Evolutionary conservation across 2,113 vertebrate genomes (phyloP).

Genomic region (Carassius gibelio): DNA sequence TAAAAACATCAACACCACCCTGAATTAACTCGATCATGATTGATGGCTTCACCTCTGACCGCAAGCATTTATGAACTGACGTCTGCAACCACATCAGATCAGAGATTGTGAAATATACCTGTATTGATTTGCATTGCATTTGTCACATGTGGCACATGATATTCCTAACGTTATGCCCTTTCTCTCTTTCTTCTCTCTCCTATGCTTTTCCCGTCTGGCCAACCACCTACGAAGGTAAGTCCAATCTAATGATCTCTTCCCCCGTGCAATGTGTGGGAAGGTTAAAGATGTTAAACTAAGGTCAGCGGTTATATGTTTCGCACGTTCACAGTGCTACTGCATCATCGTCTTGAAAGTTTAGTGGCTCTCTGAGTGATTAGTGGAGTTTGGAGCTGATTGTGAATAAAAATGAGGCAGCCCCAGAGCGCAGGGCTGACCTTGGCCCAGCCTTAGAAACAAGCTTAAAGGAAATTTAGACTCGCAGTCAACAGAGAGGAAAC

Average conservation of each 20-base stretch:
- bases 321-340: background rate
- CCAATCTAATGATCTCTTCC: slow-evolving; percentile 32
- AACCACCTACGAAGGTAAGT: slow-evolving; percentile 68
- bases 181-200: slow-evolving; percentile 10
- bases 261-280: background rate
- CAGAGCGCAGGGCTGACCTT: slow-evolving; percentile 9
- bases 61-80: background rate
- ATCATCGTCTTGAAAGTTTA: slow-evolving; percentile 26
- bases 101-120: background rate
- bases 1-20: background rate
- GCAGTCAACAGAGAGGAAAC: slow-evolving; percentile 29
- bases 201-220: background rate
- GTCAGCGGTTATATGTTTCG: slow-evolving; percentile 18
- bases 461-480: slow-evolving; percentile 26
- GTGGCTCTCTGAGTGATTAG: background rate
- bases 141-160: background rate
- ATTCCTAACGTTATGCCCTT: slow-evolving; percentile 11
- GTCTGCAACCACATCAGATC: slow-evolving; percentile 15
- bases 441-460: background rate
- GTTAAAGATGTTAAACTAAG: slow-evolving; percentile 20
- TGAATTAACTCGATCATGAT: slow-evolving; percentile 18
- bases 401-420: slow-evolving; percentile 38
- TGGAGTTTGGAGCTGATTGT: slow-evolving; percentile 14
- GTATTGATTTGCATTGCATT: background rate
- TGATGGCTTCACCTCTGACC: background rate